phyloP scores from a whole-genome alignment of 2,888 invertebrate species.

The Cotesia congregata region DNA sequence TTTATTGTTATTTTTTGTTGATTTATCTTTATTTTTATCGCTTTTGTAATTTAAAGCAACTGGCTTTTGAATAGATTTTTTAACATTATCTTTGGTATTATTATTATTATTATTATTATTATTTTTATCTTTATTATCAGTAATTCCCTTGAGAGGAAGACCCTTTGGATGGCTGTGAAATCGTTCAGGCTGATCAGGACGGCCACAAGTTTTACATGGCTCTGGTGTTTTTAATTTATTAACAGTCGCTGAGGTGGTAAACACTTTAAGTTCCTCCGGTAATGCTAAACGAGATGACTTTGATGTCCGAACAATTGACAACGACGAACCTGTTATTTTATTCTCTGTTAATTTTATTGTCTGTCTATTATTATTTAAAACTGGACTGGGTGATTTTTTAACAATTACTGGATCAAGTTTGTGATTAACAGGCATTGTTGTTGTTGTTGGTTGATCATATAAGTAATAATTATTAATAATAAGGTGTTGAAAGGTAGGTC shows the following conservation, averaged over 20 bases:
- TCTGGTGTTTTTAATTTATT: conserved; percentile 64
- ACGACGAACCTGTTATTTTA: conserved; percentile 40
- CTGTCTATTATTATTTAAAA: conserved; percentile 20
- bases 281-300: conserved; percentile 50
- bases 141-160: conserved; percentile 29
- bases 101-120: conserved; percentile 52
- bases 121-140: conserved; percentile 49
- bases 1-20: conserved; percentile 26
- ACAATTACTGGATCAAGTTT: conserved; percentile 45
- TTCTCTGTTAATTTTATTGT: too few relatives aligned
- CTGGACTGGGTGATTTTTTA: conserved; percentile 45
- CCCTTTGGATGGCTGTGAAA: conserved; percentile 74
- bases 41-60: conserved; percentile 71
- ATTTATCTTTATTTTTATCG: conserved; percentile 53
- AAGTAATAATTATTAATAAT: background rate
- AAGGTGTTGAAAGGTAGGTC: conserved; percentile 55
- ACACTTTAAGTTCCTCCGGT: conserved; percentile 57
- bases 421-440: background rate
- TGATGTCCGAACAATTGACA: conserved; percentile 52
- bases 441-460: conserved; percentile 40
- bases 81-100: conserved; percentile 56
- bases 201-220: conserved; percentile 78
- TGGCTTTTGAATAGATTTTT: conserved; percentile 72
- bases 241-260: conserved; percentile 42
- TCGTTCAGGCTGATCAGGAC: conserved; percentile 79